A percentile compares a stretch with the other conserved stretches of the same genome.
Conservation (phyloP, 1,140 invertebrate genomes). For the Mycetomoellerius zeteki region DNA sequence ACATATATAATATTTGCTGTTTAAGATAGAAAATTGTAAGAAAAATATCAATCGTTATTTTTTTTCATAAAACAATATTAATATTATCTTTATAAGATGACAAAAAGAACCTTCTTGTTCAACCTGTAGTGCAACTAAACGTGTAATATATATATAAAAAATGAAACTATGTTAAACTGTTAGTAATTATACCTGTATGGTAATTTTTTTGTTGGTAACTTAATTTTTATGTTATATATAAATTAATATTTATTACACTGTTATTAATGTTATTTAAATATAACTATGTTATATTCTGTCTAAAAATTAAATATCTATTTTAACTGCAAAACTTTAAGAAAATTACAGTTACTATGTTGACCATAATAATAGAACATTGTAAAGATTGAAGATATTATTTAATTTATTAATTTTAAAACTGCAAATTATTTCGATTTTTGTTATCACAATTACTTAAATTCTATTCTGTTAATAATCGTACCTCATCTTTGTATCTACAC, state of each 20-base stretch:
- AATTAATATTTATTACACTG: neutral
- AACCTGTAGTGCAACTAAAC: neutral
- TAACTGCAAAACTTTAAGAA: neutral
- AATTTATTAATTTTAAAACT: neutral
- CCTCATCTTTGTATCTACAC: neutral
- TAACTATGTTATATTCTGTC: neutral
- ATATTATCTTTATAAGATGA: neutral
- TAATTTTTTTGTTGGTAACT: neutral
- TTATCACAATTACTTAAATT: neutral
- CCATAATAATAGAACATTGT: neutral
- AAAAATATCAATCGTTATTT: slow-evolving; percentile 39
- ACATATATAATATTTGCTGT: slow-evolving; percentile 40
- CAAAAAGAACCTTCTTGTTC: neutral
- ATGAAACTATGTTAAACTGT: neutral
- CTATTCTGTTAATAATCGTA: neutral
- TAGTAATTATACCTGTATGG: neutral
- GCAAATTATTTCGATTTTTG: neutral
- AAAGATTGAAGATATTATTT: neutral
- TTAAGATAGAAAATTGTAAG: slow-evolving; percentile 28
- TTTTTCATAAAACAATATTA: neutral
- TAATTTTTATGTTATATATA: slow-evolving; percentile 2
- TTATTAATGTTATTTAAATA: neutral
- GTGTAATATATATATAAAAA: neutral
- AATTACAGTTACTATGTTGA: neutral
- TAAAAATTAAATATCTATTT: neutral